Base-by-base conservation (phyloP, 2,113 vertebrate genomes). In the Zosterops borbonicus region DNA sequence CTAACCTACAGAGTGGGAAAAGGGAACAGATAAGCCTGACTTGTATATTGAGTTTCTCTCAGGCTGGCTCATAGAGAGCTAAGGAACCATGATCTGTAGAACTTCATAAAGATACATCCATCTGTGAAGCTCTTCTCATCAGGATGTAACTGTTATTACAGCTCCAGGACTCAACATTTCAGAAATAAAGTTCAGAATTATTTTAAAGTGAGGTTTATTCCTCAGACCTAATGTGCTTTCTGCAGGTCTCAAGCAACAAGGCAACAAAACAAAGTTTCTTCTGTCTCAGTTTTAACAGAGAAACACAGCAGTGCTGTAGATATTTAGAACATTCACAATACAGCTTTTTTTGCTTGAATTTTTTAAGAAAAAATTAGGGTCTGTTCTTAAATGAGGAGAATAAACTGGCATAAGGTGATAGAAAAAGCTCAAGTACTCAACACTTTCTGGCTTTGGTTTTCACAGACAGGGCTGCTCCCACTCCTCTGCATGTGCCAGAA, bases 401-500 rank as follows among this genome's bases (percentile, higher is more conserved):
- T n/a, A 87, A 69, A 8, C 5, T 10, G 15, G 31, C 20, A 68
- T 11, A 13, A 35, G 7, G 11, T 31, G 15, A 35, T 0, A 82
- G 37, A 37, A 85, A 91, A 63, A 71, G 22, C 23, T 79, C 9
- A 37, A 63, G 17, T 46, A n/a, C 27, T 64, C 21, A 65, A 50
- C 2, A 9, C 0, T 31, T 75, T 78, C 53, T 79, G 19, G 35
- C 23, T 31, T 68, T 39, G 27, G 9, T 75, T 70, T 87, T 50
- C 64, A 56, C 4, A 53, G 20, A 9, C 33, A 50, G 39, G 50
- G 9, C 14, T 78, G 25, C 11, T 71, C 39, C 29, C 35, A 63
- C 25, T 28, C 10, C 11, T 63, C n/a, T 16, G 28, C 0, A 0
- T 5, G 7, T 69, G 52, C 28, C 60, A 29, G 27, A 1, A 3